Percentiles rank a stretch among this genome's conserved stretches.
phyloP scores from a whole-genome alignment of 2,797 vertebrate species.

The Chelon labrosus region DNA sequence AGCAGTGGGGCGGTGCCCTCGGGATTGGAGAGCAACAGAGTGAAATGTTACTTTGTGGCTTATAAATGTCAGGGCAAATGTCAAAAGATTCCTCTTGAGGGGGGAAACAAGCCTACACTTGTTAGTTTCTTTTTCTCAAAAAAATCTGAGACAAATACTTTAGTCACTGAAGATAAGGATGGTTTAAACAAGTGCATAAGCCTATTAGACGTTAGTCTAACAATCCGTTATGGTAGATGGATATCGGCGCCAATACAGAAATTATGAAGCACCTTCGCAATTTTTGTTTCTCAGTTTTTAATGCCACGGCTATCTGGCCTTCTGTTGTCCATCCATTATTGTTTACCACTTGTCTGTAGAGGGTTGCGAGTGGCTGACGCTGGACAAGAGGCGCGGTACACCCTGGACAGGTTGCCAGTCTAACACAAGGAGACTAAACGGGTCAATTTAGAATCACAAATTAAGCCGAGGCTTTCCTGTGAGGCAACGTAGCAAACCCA shows the following conservation, averaged over 20 bases:
- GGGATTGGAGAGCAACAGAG: conserved; percentile 32
- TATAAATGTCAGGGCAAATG: background rate
- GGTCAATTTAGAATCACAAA: too few relatives aligned
- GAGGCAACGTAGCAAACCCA: too few relatives aligned
- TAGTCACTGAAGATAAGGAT: background rate
- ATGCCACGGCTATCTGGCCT: background rate
- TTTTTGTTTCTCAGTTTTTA: background rate
- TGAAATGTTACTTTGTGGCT: conserved; percentile 25
- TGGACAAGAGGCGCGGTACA: too few relatives aligned
- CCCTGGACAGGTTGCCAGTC: too few relatives aligned
- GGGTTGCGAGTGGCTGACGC: too few relatives aligned
- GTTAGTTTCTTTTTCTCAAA: conserved; percentile 2
- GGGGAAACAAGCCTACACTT: background rate
- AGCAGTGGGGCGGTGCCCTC: conserved; percentile 24
- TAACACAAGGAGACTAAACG: too few relatives aligned
- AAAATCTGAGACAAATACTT: background rate
- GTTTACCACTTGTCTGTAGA: too few relatives aligned
- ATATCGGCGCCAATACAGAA: background rate
- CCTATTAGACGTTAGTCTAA: background rate
- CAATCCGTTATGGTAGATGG: background rate
- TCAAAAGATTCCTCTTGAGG: background rate
- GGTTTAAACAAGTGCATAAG: background rate
- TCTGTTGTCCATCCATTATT: background rate
- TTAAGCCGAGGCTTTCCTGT: too few relatives aligned
- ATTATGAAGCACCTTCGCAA: background rate